Percentiles rank a stretch among this genome's conserved stretches.
Conservation (phyloP, 2,888 invertebrate genomes). For the Aquatica leii region DNA sequence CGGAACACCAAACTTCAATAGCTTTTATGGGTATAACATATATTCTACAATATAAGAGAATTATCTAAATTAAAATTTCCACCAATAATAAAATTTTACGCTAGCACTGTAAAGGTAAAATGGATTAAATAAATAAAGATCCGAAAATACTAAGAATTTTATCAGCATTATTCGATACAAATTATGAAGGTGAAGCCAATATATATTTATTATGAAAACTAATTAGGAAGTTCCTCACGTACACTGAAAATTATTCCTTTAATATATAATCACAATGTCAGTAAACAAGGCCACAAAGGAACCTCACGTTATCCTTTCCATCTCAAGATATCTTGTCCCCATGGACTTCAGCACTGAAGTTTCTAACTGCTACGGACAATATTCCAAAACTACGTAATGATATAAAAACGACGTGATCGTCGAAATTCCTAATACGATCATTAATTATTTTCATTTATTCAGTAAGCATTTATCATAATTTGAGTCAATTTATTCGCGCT, state of each 20-base stretch:
- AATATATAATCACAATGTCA: conserved; percentile 37
- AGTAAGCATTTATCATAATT: too few relatives aligned
- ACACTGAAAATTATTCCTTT: conserved; percentile 34
- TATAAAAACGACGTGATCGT: conserved; percentile 44
- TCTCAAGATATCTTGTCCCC: conserved; percentile 39
- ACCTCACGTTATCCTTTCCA: conserved; percentile 36
- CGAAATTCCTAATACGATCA: conserved; percentile 45
- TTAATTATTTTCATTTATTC: too few relatives aligned
- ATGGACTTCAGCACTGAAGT: conserved; percentile 44
- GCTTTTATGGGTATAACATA: conserved; percentile 13
- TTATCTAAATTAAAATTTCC: conserved; percentile 8
- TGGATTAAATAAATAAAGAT: too few relatives aligned
- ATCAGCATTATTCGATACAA: too few relatives aligned
- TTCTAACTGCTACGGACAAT: conserved; percentile 51
- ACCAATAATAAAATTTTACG: neutral
- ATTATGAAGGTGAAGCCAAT: neutral
- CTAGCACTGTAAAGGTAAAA: too few relatives aligned
- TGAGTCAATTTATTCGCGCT: too few relatives aligned
- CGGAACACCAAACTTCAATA: conserved; percentile 16
- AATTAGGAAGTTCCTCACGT: conserved; percentile 27
- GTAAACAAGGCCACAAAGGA: conserved; percentile 36
- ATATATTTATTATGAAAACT: conserved; percentile 25
- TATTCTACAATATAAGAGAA: neutral
- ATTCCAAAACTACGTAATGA: conserved; percentile 46
- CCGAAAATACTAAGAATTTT: too few relatives aligned